Conservation (phyloP, 2,888 invertebrate species). For the Anodontia alba region DNA sequence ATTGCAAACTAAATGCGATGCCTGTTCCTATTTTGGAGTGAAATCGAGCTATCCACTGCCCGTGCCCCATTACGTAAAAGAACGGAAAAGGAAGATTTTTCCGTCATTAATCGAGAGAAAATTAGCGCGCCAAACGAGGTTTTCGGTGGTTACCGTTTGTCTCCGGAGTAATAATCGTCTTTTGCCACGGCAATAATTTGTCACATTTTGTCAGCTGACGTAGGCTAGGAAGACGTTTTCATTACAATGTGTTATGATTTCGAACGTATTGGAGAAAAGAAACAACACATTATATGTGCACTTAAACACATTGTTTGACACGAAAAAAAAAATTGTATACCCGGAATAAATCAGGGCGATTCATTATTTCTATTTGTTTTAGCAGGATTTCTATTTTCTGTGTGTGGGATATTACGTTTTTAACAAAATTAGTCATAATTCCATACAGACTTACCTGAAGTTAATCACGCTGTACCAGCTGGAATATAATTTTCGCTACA, state of each 20-base stretch:
- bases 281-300: background rate
- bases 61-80: too few species aligned
- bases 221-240: slow-evolving; percentile 6
- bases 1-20: too few species aligned
- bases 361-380: background rate
- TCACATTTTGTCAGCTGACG: slow-evolving; percentile 12
- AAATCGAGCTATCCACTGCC: too few species aligned
- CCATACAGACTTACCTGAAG: too few species aligned
- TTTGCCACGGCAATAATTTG: slow-evolving; percentile 1
- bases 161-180: slow-evolving; percentile 4
- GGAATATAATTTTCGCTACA: too few species aligned
- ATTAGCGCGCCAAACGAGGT: background rate
- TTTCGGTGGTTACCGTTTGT: background rate
- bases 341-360: background rate
- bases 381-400: background rate
- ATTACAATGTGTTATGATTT: slow-evolving; percentile 7
- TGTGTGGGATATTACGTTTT: background rate
- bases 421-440: too few species aligned
- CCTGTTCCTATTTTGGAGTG: too few species aligned
- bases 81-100: too few species aligned
- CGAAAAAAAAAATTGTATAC: background rate
- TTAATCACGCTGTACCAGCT: too few species aligned
- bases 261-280: background rate
- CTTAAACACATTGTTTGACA: background rate
- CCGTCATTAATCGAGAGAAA: too few species aligned